phyloP scores from a whole-genome alignment of 2,113 vertebrate species.

The Semnornis frantzii region DNA sequence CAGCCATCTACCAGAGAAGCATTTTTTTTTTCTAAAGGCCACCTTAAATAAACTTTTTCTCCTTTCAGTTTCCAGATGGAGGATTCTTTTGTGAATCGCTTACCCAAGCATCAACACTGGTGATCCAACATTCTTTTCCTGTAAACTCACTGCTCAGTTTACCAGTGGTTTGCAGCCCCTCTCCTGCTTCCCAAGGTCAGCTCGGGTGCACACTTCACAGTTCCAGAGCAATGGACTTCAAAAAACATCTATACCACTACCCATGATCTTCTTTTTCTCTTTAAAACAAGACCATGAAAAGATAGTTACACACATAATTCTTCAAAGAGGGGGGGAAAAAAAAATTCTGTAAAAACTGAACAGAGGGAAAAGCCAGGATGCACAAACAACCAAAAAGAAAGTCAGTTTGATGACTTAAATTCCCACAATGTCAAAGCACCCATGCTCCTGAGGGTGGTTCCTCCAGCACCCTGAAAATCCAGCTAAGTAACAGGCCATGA shows the following conservation, averaged over 20 bases:
- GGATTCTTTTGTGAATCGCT: slow-evolving; percentile 52
- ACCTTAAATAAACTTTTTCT: slow-evolving; percentile 50
- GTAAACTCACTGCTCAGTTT: slow-evolving; percentile 49
- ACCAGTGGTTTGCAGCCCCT: slow-evolving; percentile 39
- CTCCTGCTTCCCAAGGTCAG: slow-evolving; percentile 22
- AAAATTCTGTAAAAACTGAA: background rate
- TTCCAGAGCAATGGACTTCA: background rate
- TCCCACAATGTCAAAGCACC: background rate
- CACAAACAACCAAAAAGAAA: background rate
- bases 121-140: slow-evolving; percentile 58
- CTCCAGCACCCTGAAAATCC: background rate
- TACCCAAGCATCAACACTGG: slow-evolving; percentile 32
- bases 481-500: background rate
- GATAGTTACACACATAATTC: background rate
- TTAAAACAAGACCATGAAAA: background rate
- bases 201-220: background rate
- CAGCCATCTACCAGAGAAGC: slow-evolving; percentile 32
- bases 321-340: background rate
- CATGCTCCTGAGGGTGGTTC: background rate
- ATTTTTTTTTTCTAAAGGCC: slow-evolving; percentile 25
- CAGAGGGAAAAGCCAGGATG: background rate
- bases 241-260: background rate
- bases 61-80: slow-evolving; percentile 51
- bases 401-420: background rate
- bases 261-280: background rate